Percentiles rank a stretch among this genome's conserved stretches.
phyloP scores from a whole-genome alignment of 2,888 invertebrate genomes.

The Octodonta nipae region DNA sequence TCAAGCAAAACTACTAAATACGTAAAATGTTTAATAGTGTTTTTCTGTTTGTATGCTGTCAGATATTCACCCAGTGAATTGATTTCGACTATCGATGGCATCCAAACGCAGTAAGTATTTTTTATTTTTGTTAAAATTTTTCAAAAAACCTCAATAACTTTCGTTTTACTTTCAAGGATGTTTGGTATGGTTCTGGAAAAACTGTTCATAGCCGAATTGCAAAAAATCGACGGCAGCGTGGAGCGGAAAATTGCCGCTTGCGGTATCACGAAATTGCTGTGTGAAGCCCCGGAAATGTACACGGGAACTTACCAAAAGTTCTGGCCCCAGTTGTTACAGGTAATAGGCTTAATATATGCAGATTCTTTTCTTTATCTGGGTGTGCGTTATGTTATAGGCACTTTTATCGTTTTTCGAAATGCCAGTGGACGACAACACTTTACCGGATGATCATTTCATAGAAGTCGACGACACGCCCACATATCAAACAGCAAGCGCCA shows the following conservation, averaged over 20 bases:
- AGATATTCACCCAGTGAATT: constrained; percentile 65
- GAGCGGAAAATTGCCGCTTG: constrained; percentile 87
- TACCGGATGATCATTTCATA: constrained; percentile 76
- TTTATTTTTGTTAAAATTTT: no score
- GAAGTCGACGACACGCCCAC: constrained; percentile 78
- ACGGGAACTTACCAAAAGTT: constrained; percentile 51
- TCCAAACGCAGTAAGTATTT: constrained; percentile 64
- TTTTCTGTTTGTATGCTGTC: constrained; percentile 75
- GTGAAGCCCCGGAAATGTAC: constrained; percentile 57
- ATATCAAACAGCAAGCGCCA: constrained; percentile 78
- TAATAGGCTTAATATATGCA: constrained; percentile 16
- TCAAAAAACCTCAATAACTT: not conserved
- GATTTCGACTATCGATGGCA: constrained; percentile 66
- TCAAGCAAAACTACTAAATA: constrained; percentile 92
- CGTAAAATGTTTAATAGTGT: constrained; percentile 78
- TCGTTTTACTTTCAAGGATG: constrained; percentile 48
- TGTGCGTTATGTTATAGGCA: constrained; percentile 41
- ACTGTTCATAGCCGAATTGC: constrained; percentile 71
- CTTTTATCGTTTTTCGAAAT: constrained; percentile 79
- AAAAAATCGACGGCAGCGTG: constrained; percentile 66
- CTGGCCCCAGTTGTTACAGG: constrained; percentile 49
- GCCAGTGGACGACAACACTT: constrained; percentile 64
- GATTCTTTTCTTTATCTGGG: not conserved
- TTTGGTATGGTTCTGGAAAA: constrained; percentile 92
- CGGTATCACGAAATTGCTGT: constrained; percentile 73